Conservation (phyloP, 2,888 invertebrate genomes). For the Acanthosoma haemorrhoidale region DNA sequence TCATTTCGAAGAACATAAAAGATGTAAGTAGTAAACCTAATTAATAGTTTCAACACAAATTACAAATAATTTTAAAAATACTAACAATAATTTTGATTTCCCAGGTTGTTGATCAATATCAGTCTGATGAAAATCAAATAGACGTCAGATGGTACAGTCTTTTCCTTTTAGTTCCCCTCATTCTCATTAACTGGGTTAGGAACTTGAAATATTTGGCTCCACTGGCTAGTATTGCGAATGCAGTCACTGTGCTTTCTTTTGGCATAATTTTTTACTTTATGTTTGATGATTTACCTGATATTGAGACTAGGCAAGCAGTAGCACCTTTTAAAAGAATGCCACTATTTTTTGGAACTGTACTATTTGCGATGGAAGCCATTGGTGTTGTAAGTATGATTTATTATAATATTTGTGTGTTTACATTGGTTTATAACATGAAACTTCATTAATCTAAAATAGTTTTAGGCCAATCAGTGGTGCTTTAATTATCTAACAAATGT, state of each 20-base stretch:
- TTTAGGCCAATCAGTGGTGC: too few species aligned
- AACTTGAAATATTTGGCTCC: conserved; percentile 84
- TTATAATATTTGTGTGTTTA: background rate
- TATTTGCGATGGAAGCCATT: conserved; percentile 94
- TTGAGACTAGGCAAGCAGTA: conserved; percentile 58
- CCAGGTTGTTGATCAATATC: conserved; percentile 39
- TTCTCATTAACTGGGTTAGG: conserved; percentile 74
- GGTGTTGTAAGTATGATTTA: conserved; percentile 63
- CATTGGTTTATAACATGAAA: background rate
- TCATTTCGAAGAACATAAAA: conserved; percentile 81
- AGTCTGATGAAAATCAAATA: conserved; percentile 42
- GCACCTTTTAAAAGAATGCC: conserved; percentile 69
- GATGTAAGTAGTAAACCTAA: conserved; percentile 48
- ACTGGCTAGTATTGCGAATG: conserved; percentile 83
- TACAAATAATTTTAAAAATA: background rate
- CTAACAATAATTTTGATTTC: background rate
- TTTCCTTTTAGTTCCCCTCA: conserved; percentile 49
- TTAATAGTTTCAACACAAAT: background rate
- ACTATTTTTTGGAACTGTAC: conserved; percentile 90
- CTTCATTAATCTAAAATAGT: background rate
- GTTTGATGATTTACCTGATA: conserved; percentile 63
- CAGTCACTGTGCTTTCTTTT: conserved; percentile 75
- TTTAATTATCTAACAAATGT: too few species aligned
- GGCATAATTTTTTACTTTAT: conserved; percentile 81
- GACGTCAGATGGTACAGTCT: conserved; percentile 43